Percentiles rank a stretch among this genome's conserved stretches.
Evolutionary conservation across 2,888 invertebrate species (phyloP).

Genomic region (Drosophila sordidula): DNA sequence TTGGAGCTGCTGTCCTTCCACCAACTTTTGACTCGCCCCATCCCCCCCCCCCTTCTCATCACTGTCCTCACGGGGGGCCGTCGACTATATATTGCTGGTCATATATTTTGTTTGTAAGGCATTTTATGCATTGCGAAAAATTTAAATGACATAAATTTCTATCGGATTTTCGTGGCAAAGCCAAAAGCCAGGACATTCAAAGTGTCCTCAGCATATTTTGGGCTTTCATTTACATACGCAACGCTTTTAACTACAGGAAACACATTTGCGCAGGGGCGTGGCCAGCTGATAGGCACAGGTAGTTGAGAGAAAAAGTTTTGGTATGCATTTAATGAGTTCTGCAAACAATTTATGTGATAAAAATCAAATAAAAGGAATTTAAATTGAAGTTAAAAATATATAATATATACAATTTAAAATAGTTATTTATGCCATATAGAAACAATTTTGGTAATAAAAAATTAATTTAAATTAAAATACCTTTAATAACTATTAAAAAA

Average conservation of each 20-base stretch:
- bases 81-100: constrained; percentile 56
- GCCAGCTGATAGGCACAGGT: not conserved
- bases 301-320: constrained; percentile 6
- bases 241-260: constrained; percentile 22
- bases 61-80: not conserved
- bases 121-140: constrained; percentile 69
- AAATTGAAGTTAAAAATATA: not conserved
- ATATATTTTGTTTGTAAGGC: constrained; percentile 73
- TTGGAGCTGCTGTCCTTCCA: constrained; percentile 45
- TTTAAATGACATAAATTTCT: constrained; percentile 76
- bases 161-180: constrained; percentile 64
- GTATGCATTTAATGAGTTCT: constrained; percentile 1
- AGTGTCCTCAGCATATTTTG: constrained; percentile 36
- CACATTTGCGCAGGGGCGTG: constrained; percentile 11
- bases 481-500: no score
- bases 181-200: constrained; percentile 29
- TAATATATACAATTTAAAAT: not conserved
- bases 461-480: not conserved
- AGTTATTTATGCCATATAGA: no score
- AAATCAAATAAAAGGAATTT: not conserved
- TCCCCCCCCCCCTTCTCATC: not conserved
- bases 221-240: constrained; percentile 53
- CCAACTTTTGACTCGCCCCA: constrained; percentile 9
- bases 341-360: not conserved
- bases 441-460: not conserved